phyloP scores from a whole-genome alignment of 2,797 vertebrate genomes.

The Lagocephalus sceleratus region DNA sequence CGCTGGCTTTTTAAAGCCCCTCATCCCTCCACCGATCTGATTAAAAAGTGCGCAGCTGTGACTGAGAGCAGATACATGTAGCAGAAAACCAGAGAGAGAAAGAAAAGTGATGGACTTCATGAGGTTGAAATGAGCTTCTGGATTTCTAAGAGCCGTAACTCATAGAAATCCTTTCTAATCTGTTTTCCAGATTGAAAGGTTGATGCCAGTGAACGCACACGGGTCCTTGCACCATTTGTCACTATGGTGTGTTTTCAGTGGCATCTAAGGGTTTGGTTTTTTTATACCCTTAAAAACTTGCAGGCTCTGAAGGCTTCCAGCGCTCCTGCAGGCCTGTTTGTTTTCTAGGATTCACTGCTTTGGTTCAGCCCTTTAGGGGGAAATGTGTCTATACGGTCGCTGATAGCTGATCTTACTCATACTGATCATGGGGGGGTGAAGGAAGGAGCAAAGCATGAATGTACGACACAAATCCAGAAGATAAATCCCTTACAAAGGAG shows the following conservation, averaged over 20 bases:
- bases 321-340: conserved; percentile 41
- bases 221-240: conserved; percentile 32
- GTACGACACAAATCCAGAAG: conserved; percentile 37
- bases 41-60: conserved; percentile 57
- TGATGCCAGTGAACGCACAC: conserved; percentile 62
- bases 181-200: conserved; percentile 25
- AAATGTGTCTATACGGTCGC: conserved; percentile 9
- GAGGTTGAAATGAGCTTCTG: conserved; percentile 56
- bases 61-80: conserved; percentile 57
- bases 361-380: conserved; percentile 37
- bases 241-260: conserved; percentile 51
- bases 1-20: conserved; percentile 55
- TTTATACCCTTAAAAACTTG: conserved; percentile 30
- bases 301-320: conserved; percentile 25
- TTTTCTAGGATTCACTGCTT: conserved; percentile 66
- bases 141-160: conserved; percentile 57
- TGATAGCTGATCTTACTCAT: conserved; percentile 24
- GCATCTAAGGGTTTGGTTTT: conserved; percentile 34
- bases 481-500: conserved; percentile 43
- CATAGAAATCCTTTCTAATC: conserved; percentile 49
- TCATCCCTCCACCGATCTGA: conserved; percentile 55
- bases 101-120: conserved; percentile 52
- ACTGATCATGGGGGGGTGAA: conserved; percentile 23
- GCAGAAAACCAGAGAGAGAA: conserved; percentile 55
- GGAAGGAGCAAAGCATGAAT: conserved; percentile 20